Evolutionary conservation across 2,888 invertebrate genomes (phyloP), one percentile per base, ranked within the genome.

Genomic region (Eupithecia vulgata): DNA sequence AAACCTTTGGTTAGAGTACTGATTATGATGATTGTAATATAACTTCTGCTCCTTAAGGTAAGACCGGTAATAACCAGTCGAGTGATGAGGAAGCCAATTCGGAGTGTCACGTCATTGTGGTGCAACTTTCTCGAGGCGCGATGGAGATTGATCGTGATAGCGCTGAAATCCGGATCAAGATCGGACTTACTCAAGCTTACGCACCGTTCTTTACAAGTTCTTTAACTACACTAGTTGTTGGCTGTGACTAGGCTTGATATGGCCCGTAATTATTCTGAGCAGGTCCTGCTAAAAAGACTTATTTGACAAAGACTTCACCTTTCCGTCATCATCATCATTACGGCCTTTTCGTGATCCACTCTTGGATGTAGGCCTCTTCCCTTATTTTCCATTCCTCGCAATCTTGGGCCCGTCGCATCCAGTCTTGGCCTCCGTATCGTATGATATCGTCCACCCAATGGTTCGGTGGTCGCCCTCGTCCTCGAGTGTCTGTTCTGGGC

Each of bases 121-220:
- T 37, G 48, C n/a, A 74, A 81, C 86, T 88, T 88, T 87, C 86
- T 85, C 85, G 85, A 82, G 40, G 64, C 37, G 25, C 40, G 64
- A 65, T 40, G 86, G 86, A 91, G 91, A 90, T 88, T 89, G 88
- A 90, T 89, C 87, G 81, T 84, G 45, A 21, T 65, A 83, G 76
- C 85, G 57, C 57, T 57, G 57, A 85, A 90, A 91, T 91, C 81
- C 88, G 88, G 87, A 90, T 89, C 88, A 80, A 78, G 83, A 78
- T 76, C 37, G 40, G 13, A 12, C 62, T 90, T 90, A 87, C n/a
- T 52, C 52, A 21, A 59, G 30, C 25, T 59, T 61, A 61, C 61
- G 34, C 61, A 61, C 61, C 3, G 68, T 87, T 61, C 61, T 30
- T 17, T 61, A 34, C 25, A 61, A 61, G 30, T 61, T 34, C 17